Percentiles rank a stretch among this genome's conserved stretches.
Conservation (phyloP, 2,888 invertebrate genomes). For the Cantharis nigra region DNA sequence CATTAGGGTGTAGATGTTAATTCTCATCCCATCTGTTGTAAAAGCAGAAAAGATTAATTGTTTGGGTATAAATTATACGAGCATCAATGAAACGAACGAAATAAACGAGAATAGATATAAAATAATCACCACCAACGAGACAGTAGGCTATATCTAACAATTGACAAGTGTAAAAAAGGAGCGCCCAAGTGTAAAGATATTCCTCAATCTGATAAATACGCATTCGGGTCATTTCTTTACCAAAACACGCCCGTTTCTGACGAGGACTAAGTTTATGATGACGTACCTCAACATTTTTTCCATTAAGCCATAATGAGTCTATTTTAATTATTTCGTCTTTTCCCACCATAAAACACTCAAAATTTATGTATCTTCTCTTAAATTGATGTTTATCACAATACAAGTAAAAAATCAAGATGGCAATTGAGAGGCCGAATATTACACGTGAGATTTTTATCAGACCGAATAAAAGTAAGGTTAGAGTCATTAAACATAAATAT, state of each 20-base stretch:
- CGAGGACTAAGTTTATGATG: neutral
- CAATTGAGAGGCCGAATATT: neutral
- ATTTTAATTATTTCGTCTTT: neutral
- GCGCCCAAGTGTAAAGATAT: conserved; percentile 42
- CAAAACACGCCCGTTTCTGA: conserved; percentile 20
- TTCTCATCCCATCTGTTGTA: neutral
- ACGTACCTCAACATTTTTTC: conserved; percentile 17
- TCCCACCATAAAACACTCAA: neutral
- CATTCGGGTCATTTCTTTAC: conserved; percentile 42
- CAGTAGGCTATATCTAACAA: conserved; percentile 35
- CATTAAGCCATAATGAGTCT: neutral
- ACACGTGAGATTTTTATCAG: neutral
- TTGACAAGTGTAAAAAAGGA: conserved; percentile 40
- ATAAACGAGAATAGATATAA: conserved; percentile 19
- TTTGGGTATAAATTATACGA: conserved; percentile 14
- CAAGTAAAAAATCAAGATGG: neutral
- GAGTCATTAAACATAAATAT: neutral
- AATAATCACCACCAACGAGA: conserved; percentile 26
- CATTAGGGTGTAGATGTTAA: neutral
- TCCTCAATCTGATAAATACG: conserved; percentile 40
- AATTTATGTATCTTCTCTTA: neutral
- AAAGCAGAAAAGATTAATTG: conserved; percentile 19
- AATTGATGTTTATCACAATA: neutral
- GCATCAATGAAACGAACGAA: conserved; percentile 10
- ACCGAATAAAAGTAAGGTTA: neutral